These are phyloP conservation scores for Cephus spinipes DNA, from an alignment of 2,888 invertebrate genomes.

Conservation along the genomic window DNA sequence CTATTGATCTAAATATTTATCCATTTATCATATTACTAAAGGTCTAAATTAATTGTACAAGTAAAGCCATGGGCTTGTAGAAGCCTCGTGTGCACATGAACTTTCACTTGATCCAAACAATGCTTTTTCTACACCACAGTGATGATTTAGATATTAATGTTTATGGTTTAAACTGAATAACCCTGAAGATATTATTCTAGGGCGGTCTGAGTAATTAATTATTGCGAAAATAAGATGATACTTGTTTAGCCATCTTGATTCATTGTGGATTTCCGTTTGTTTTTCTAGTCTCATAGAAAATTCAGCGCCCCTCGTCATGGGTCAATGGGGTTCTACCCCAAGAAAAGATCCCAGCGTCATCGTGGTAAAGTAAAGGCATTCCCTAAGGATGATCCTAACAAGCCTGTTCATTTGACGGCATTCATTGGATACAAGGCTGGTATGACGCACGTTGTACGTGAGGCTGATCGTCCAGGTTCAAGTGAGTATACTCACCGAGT, in stretches of 20 bases:
- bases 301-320: conserved; percentile 99
- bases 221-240: conserved; percentile 16
- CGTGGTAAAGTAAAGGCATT: conserved; percentile 99
- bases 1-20: neutral
- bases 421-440: conserved; percentile 99
- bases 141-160: conserved; percentile 76
- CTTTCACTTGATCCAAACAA: neutral
- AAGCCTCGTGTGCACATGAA: conserved; percentile 17
- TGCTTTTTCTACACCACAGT: conserved; percentile 44
- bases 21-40: neutral
- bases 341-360: conserved; percentile 95
- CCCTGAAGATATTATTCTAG: conserved; percentile 77
- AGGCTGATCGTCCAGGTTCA: conserved; percentile 98
- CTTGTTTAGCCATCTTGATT: conserved; percentile 7
- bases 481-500: conserved; percentile 76
- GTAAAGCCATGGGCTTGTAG: neutral
- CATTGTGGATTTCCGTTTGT: neutral
- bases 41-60: neutral
- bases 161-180: conserved; percentile 79
- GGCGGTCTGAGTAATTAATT: conserved; percentile 75
- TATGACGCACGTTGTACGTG: conserved; percentile 99
- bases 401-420: conserved; percentile 97
- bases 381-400: conserved; percentile 96
- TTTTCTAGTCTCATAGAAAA: conserved; percentile 95
- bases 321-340: conserved; percentile 99